Evolutionary conservation across 2,888 invertebrate species (phyloP).

Genomic region (Laothoe populi): DNA sequence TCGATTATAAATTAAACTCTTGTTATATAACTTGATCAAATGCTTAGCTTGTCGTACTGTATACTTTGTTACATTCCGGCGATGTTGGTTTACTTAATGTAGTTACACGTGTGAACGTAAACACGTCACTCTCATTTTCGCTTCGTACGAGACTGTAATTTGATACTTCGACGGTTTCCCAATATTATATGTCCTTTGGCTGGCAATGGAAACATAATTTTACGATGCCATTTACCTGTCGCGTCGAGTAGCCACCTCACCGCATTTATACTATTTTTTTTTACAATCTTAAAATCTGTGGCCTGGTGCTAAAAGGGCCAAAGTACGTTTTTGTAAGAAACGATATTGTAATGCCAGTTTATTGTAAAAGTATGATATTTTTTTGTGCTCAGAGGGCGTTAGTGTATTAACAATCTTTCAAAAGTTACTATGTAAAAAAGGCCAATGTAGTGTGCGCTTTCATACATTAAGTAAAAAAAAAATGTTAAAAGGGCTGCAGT

Average conservation of each 20-base stretch:
- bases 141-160: constrained; percentile 44
- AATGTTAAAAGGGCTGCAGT: too few species aligned
- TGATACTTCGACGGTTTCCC: constrained; percentile 51
- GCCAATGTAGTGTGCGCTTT: too few species aligned
- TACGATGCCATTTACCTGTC: constrained; percentile 34
- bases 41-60: neutral
- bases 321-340: too few species aligned
- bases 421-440: too few species aligned
- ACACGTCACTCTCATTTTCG: constrained; percentile 43
- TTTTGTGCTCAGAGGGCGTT: too few species aligned
- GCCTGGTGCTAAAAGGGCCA: too few species aligned
- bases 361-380: too few species aligned
- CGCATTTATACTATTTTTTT: constrained; percentile 20
- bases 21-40: neutral
- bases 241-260: constrained; percentile 31
- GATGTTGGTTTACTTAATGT: constrained; percentile 35
- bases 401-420: too few species aligned
- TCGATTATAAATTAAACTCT: too few species aligned
- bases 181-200: constrained; percentile 47
- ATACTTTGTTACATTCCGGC: neutral
- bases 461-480: too few species aligned
- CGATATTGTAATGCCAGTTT: too few species aligned
- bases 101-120: constrained; percentile 43
- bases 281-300: too few species aligned
- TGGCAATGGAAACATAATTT: constrained; percentile 38